Conservation (phyloP, 2,797 vertebrate species). For the Botia almorhae region DNA sequence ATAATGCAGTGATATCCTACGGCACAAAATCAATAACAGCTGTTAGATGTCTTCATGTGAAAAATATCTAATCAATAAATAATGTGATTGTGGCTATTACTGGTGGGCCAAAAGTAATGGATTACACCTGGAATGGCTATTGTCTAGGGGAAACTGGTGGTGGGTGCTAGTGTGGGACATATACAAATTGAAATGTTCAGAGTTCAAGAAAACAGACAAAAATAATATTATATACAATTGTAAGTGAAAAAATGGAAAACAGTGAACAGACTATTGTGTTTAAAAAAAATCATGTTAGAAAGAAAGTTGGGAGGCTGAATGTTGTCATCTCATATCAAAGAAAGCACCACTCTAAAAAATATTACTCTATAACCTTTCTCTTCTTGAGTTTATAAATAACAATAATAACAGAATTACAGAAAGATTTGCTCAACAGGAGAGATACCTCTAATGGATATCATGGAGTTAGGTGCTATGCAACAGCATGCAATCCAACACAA, state of each 20-base stretch:
- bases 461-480: not conserved
- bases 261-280: not conserved
- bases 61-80: constrained; percentile 71
- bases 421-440: not conserved
- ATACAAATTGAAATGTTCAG: not conserved
- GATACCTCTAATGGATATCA: not conserved
- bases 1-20: constrained; percentile 68
- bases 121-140: constrained; percentile 38
- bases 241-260: constrained; percentile 40
- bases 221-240: not conserved
- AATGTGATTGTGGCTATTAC: constrained; percentile 58
- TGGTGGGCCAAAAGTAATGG: constrained; percentile 56
- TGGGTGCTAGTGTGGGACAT: constrained; percentile 16
- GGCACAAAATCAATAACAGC: constrained; percentile 63
- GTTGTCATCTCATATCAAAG: not conserved
- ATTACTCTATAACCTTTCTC: not conserved
- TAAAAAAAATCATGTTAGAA: not conserved
- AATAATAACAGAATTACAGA: not conserved
- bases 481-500: constrained; percentile 21
- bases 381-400: constrained; percentile 12
- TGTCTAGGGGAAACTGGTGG: constrained; percentile 39
- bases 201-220: not conserved
- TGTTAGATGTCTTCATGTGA: constrained; percentile 67
- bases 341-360: not conserved
- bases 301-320: not conserved